A percentile compares a stretch with the other conserved stretches of the same genome.
phyloP scores from a whole-genome alignment of 2,888 invertebrate genomes.

The Deroplatys truncata region DNA sequence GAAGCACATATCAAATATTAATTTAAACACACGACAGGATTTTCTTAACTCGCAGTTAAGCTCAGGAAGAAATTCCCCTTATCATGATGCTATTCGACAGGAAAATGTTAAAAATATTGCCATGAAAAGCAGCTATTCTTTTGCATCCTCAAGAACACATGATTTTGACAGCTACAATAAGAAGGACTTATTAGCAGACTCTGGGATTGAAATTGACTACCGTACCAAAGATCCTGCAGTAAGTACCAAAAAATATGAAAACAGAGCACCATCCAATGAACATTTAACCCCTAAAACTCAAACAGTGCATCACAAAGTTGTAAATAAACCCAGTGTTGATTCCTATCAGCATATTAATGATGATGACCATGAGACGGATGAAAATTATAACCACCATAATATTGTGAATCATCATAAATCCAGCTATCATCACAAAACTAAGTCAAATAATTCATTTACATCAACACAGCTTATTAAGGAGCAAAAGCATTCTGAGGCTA shows the following conservation, averaged over 20 bases:
- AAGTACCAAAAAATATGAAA: neutral
- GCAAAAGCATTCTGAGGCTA: slow-evolving; percentile 20
- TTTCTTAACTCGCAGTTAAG: slow-evolving; percentile 28
- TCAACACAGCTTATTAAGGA: slow-evolving; percentile 21
- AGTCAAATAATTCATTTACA: slow-evolving; percentile 4
- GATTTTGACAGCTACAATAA: slow-evolving; percentile 31
- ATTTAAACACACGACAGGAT: slow-evolving; percentile 18
- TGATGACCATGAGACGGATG: slow-evolving; percentile 43
- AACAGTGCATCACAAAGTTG: neutral
- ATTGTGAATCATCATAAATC: slow-evolving; percentile 46
- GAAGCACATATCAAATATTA: slow-evolving; percentile 45
- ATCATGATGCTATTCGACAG: slow-evolving; percentile 41
- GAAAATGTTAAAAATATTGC: slow-evolving; percentile 30
- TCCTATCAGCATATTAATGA: slow-evolving; percentile 39
- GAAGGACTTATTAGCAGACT: slow-evolving; percentile 66
- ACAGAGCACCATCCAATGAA: neutral
- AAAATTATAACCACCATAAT: slow-evolving; percentile 43
- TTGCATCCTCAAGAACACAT: neutral
- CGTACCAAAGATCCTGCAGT: slow-evolving; percentile 58
- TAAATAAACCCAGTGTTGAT: slow-evolving; percentile 34
- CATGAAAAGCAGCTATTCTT: neutral
- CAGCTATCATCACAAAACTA: slow-evolving; percentile 31
- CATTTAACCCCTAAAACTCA: neutral
- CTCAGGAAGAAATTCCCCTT: neutral
- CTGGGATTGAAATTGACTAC: slow-evolving; percentile 78